phyloP scores from a whole-genome alignment of 64 coral and sea anemone genomes.

The Dendrophyllia cribrosa region DNA sequence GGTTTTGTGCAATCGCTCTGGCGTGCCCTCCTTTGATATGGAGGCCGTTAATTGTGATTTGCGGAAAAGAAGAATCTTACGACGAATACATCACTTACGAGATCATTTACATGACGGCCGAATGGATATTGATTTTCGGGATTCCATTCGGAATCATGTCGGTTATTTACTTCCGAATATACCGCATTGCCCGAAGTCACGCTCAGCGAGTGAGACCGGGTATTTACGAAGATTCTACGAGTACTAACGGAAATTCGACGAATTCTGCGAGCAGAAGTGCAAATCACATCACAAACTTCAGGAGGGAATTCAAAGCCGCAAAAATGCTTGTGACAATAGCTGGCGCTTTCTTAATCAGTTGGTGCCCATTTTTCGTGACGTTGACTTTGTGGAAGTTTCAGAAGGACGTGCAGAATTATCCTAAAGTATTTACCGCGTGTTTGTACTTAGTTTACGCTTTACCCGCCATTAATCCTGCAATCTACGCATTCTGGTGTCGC shows the following conservation, averaged over 20 bases:
- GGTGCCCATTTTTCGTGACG: conserved; percentile 72
- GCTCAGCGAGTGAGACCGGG: conserved; percentile 48
- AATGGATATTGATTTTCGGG: conserved; percentile 70
- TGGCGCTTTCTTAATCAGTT: conserved; percentile 58
- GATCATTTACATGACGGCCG: conserved; percentile 67
- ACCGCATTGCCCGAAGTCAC: conserved; percentile 47
- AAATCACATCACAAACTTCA: conserved; percentile 23
- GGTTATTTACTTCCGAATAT: conserved; percentile 54
- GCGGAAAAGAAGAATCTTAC: conserved; percentile 45
- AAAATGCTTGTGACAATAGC: conserved; percentile 76
- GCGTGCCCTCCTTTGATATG: conserved; percentile 68
- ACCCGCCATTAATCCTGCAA: conserved; percentile 58
- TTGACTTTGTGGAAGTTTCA: conserved; percentile 67
- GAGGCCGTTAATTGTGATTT: conserved; percentile 69
- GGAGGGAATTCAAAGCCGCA: conserved; percentile 62
- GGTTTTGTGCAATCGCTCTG: conserved; percentile 41
- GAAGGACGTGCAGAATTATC: background rate
- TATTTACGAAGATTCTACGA: background rate
- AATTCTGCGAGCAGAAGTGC: background rate
- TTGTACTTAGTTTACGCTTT: conserved; percentile 65
- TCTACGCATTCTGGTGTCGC: conserved; percentile 69
- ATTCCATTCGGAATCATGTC: conserved; percentile 65
- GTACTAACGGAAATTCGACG: background rate
- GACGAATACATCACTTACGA: conserved; percentile 28
- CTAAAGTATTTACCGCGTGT: conserved; percentile 52